Evolutionary conservation across 2,888 invertebrate species (phyloP), one percentile per base, ranked within the genome.

Genomic region (Lithosia quadra): DNA sequence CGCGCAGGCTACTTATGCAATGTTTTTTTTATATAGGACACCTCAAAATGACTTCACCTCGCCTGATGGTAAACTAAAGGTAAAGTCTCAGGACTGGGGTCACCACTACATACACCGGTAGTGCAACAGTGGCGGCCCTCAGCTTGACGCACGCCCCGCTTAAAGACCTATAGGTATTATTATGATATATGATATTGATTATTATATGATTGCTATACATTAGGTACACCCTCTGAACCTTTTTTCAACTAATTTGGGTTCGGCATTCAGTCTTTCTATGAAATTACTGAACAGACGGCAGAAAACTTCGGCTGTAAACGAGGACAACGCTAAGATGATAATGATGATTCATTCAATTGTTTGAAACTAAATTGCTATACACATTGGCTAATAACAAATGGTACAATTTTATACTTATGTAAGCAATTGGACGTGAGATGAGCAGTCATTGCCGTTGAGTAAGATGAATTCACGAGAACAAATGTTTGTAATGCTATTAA

Each of bases 341-440:
- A 28, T 18, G n/a, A 49, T n/a, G 49, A 36, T 61, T 73, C 65
- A 71, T 80, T 78, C 80, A 75, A 80, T 81, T 81, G 81, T 81
- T 79, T 81, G 15, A 63, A 74, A 65, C 71, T 65, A 80, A 78
- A 76, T 78, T 73, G 67, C 78, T 28, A 59, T 73, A 67, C 74
- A 74, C 69, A 76, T 80, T 80, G 68, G 71, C 61, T 63, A 78
- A 78, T 78, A 78, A 63, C 67, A 73, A 75, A 72, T 72, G 68
- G 39, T 67, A 68, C 68, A 75, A 74, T 72, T 80, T 74, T 9
- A 34, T 69, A 72, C 65, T 74, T 79, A 73, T 69, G 59, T 69
- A 76, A 69, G 68, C 65, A 75, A 76, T 73, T 76, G 53, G 65
- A 76, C 62, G 36, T 15, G 61, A 69, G 76, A 79, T 72, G 78